Evolutionary conservation across 1,140 invertebrate genomes (phyloP), one percentile per base, ranked within the genome.

Genomic region (Drosophila grimshawi): DNA sequence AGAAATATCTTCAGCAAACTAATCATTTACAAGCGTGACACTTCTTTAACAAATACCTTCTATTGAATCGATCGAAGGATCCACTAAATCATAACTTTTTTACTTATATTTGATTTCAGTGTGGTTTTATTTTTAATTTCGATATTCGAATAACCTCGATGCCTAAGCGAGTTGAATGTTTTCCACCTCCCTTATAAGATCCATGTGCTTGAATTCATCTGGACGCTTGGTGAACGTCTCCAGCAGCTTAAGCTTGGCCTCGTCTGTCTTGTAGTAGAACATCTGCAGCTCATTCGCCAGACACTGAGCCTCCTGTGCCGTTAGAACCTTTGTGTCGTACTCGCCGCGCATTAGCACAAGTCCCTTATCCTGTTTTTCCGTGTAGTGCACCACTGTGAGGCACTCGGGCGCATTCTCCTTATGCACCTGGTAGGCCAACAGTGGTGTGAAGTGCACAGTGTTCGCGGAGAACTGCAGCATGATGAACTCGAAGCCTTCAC

Each of bases 381-480:
- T 95, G 79, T 97, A 98, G 92, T 98, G 96, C 3, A 95, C 94
- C 74, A 98, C 93, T 2, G 95, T 96, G 19, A 98, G 93, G 93
- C 97, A 98, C 91, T 98, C 97, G 0, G 97, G 97, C 0, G 97
- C 96, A 94, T 98, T 97, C 93, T 98, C 98, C 92, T 97, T 96
- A 81, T 98, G 96, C 88, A 96, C 95, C 94, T 97, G 97, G 92
- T 96, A 98, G 92, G 96, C 96, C 10, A 97, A 93, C 7, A 98
- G 93, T 4, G 97, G 96, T 4, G 97, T 98, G 92, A 98, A 97
- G 91, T 98, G 97, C 3, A 97, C 94, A 78, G 96, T 94, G 78
- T 95, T 95, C 41, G 92, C 94, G 78, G 94, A 93, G 93, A 96
- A 96, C 92, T 98, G 97, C 69, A 94, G 94, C 92, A 98, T 94